Evolutionary conservation across 2,113 vertebrate genomes (phyloP), one percentile per base, ranked within the genome.

Genomic region (Oryzias celebensis): DNA sequence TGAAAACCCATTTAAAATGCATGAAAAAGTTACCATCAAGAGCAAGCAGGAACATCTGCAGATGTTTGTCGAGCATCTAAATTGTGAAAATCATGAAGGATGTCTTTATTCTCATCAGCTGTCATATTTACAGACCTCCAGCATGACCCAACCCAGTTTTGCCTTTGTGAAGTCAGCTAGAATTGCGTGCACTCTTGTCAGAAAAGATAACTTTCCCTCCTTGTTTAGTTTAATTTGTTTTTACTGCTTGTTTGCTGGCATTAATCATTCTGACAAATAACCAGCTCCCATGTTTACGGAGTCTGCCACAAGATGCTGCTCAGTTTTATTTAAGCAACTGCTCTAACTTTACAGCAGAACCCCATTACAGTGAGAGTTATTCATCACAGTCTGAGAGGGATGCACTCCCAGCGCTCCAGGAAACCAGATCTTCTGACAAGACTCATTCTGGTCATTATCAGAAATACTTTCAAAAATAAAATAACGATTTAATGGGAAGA

Each of bases 181-280:
- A 86, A 86, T 84, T 77, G 73, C 74, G 81, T 59, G 71, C 73
- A 77, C 85, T 88, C 81, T 36, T 88, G 89, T 90, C 86, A 90
- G 75, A 77, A 85, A 87, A 85, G 89, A 90, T 89, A 90, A 89
- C 89, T 89, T 88, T 83, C 87, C 83, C 10, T 77, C 86, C 86
- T 87, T 87, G 87, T 87, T 88, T 89, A 87, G 88, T 89, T 91
- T 91, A 88, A 89, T 90, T 89, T 89, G 83, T 90, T 89, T 89
- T 88, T 87, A 85, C 88, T 73, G 86, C 78, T 75, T 80, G 75
- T 88, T 87, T 83, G 77, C 75, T 23, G 76, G 78, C 86, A 91
- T 91, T 89, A 91, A 92, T 92, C 90, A 89, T 91, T 81, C 78
- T 90, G 91, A 91, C 89, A 91, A 90, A 91, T 87, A 90, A 88